Percentiles rank a stretch among this genome's conserved stretches.
Evolutionary conservation across 2,888 invertebrate species (phyloP).

Genomic region (Lycophotia porphyrea): DNA sequence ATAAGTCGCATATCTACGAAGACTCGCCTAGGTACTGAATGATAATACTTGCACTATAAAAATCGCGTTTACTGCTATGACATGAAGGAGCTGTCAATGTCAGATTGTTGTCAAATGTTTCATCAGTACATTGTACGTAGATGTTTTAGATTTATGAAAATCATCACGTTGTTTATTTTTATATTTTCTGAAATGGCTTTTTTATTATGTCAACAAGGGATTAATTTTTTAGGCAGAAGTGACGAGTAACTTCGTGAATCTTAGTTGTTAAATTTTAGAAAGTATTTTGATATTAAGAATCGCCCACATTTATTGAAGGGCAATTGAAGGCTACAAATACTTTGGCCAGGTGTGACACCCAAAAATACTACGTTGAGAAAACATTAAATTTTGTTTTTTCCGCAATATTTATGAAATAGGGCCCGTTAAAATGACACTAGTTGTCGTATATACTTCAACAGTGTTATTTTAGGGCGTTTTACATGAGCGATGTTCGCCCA

Average conservation of each 20-base stretch:
- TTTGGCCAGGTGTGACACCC: constrained; percentile 10
- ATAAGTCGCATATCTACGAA: too few relatives aligned
- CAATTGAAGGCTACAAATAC: not conserved
- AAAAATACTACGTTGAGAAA: constrained; percentile 38
- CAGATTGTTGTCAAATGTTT: not conserved
- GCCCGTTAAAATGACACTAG: constrained; percentile 27
- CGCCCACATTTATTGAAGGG: not conserved
- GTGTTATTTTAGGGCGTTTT: constrained; percentile 25
- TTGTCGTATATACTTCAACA: constrained; percentile 27
- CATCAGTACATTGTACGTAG: too few relatives aligned
- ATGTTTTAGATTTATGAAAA: not conserved
- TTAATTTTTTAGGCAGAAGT: not conserved
- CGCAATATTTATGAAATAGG: constrained; percentile 39
- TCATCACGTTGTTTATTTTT: not conserved
- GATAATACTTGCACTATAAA: too few relatives aligned
- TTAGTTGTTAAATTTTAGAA: not conserved
- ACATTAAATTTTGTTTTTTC: constrained; percentile 31
- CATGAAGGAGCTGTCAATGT: not conserved
- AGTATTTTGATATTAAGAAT: not conserved
- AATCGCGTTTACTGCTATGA: not conserved
- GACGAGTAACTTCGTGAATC: not conserved
- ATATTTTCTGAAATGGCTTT: not conserved
- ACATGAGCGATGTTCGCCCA: constrained; percentile 20
- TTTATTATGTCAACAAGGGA: not conserved
- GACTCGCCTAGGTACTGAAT: too few relatives aligned